Conservation (phyloP, 2,113 vertebrate genomes). For the Carettochelys insculpta region DNA sequence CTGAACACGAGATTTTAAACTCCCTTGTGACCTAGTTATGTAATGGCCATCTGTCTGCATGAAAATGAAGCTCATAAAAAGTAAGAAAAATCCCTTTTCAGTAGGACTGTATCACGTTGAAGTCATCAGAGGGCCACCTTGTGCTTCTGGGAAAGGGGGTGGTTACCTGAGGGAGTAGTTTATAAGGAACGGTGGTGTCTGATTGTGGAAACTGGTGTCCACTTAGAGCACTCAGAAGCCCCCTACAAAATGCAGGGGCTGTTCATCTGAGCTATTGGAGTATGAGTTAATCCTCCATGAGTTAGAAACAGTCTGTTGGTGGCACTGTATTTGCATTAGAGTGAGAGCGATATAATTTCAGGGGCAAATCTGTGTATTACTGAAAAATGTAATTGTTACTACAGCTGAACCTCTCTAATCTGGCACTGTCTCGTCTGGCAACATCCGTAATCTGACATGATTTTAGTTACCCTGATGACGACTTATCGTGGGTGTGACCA, state of each 20-base stretch:
- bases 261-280: background rate
- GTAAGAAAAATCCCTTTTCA: background rate
- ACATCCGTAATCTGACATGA: too few relatives aligned
- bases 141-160: constrained; percentile 3
- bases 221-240: background rate
- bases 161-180: accelerated
- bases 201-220: background rate
- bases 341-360: background rate
- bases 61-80: background rate
- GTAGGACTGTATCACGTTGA: background rate
- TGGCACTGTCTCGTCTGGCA: too few relatives aligned
- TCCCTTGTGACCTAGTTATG: constrained; percentile 32
- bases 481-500: too few relatives aligned
- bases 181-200: background rate
- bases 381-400: background rate
- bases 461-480: too few relatives aligned
- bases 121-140: background rate
- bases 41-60: background rate
- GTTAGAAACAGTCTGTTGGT: background rate
- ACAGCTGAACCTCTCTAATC: too few relatives aligned
- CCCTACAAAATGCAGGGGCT: background rate
- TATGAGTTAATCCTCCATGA: background rate
- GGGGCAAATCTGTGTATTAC: background rate
- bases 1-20: constrained; percentile 16
- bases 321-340: background rate